Evolutionary conservation across 2,113 vertebrate genomes (phyloP).

Genomic region (Tor tambroides): DNA sequence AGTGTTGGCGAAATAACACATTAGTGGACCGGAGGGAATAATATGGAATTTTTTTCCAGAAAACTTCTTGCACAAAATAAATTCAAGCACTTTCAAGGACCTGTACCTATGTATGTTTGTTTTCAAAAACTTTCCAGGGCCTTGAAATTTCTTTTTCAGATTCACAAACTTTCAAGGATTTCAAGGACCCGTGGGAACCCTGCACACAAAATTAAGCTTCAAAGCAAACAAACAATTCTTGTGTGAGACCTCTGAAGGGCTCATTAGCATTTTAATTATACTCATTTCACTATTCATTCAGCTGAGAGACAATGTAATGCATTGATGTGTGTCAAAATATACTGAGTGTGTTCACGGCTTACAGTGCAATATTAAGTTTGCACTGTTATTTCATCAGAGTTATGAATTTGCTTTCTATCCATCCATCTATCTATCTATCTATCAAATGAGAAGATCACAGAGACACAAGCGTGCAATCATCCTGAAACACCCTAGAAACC

Average conservation of each 20-base stretch:
- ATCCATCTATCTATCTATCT: too few relatives aligned
- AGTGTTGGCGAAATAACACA: too few relatives aligned
- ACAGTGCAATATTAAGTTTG: neutral
- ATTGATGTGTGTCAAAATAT: neutral
- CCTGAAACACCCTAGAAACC: neutral
- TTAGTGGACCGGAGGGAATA: too few relatives aligned
- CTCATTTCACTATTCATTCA: neutral
- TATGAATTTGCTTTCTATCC: neutral
- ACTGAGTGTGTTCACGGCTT: neutral
- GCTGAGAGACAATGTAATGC: neutral
- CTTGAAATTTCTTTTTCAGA: too few relatives aligned
- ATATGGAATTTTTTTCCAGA: too few relatives aligned
- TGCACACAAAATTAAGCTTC: neutral
- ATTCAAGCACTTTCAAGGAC: too few relatives aligned
- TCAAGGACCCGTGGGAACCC: too few relatives aligned
- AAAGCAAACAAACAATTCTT: neutral
- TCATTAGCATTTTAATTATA: conserved; percentile 7
- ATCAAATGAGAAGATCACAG: neutral
- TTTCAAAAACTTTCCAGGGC: too few relatives aligned
- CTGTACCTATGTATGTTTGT: too few relatives aligned
- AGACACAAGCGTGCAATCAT: neutral
- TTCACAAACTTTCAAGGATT: too few relatives aligned
- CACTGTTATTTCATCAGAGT: neutral
- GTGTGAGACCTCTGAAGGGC: neutral
- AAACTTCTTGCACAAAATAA: too few relatives aligned